These are phyloP conservation scores for Piaya cayana DNA, from an alignment of 2,113 vertebrate genomes.

Conservation along the genomic window DNA sequence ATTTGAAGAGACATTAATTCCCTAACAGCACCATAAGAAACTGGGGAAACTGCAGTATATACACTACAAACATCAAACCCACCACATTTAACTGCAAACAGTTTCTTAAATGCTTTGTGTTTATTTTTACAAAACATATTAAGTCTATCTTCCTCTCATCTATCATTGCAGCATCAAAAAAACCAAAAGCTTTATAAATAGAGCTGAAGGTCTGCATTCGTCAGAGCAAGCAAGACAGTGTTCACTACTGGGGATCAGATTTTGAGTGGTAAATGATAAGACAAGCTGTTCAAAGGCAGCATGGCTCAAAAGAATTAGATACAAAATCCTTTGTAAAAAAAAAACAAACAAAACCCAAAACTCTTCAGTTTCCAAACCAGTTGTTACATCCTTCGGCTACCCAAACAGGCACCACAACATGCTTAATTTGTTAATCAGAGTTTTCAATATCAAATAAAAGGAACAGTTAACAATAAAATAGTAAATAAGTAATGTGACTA, in stretches of 20 bases:
- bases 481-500: neutral
- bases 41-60: neutral
- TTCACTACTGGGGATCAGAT: neutral
- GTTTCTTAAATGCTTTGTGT: rapidly evolving
- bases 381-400: neutral
- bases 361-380: neutral
- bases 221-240: neutral
- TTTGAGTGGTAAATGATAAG: neutral
- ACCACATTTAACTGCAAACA: neutral
- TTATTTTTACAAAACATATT: neutral
- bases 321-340: neutral
- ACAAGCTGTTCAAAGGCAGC: neutral
- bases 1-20: neutral
- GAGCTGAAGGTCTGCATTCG: neutral
- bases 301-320: neutral
- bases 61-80: neutral
- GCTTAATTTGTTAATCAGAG: neutral
- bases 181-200: neutral
- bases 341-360: too few species aligned
- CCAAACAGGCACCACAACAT: neutral
- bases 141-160: neutral
- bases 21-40: neutral
- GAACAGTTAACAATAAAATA: neutral
- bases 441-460: neutral
- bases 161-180: neutral